These are phyloP conservation scores for Hyperopisus bebe DNA, from an alignment of 2,113 vertebrate genomes.

Conservation along the genomic window DNA sequence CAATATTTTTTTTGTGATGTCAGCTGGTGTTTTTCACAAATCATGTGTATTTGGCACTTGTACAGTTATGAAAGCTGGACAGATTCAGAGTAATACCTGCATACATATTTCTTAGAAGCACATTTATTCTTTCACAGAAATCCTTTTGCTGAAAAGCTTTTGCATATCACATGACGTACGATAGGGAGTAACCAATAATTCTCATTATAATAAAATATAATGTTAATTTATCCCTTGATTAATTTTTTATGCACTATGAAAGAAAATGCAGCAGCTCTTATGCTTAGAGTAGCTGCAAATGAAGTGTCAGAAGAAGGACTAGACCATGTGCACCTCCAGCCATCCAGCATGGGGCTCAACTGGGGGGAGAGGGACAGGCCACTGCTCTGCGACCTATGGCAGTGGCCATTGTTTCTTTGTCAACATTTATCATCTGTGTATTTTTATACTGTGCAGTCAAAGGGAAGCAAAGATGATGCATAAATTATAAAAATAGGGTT, in stretches of 20 bases:
- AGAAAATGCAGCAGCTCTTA: neutral
- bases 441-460: neutral
- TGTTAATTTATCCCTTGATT: neutral
- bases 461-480: neutral
- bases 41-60: neutral
- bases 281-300: neutral
- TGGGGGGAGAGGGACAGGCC: neutral
- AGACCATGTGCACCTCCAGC: neutral
- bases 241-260: neutral
- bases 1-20: slow-evolving; percentile 6
- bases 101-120: neutral
- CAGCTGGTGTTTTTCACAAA: neutral
- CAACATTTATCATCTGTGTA: neutral
- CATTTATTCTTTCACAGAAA: neutral
- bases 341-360: neutral
- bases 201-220: neutral
- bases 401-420: neutral
- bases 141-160: neutral
- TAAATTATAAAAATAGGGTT: neutral
- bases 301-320: neutral
- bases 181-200: neutral
- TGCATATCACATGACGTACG: neutral
- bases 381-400: neutral
- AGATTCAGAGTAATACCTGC: neutral
- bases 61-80: neutral